phyloP scores from a whole-genome alignment of 1,140 invertebrate species.

The Leucophenga varia region DNA sequence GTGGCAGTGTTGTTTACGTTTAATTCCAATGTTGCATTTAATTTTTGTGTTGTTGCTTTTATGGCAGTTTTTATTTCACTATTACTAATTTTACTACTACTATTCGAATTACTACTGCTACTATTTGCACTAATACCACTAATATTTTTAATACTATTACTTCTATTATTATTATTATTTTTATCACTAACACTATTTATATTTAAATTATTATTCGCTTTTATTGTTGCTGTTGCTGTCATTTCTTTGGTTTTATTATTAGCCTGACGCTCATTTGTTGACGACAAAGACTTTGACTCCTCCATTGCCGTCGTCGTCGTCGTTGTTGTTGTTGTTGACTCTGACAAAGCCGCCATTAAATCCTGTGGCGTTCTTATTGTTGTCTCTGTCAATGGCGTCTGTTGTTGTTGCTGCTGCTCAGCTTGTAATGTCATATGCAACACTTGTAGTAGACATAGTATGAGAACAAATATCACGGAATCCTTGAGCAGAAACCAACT shows the following conservation, averaged over 20 bases:
- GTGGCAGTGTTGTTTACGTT: constrained; percentile 18
- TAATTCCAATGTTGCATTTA: no score
- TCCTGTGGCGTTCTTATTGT: no score
- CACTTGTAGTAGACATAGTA: constrained; percentile 12
- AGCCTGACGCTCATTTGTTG: neutral
- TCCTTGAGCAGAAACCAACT: constrained; percentile 27
- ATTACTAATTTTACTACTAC: constrained; percentile 2
- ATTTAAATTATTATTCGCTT: neutral
- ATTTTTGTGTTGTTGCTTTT: constrained; percentile 18
- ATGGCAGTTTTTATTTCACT: constrained; percentile 2
- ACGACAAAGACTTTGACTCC: no score
- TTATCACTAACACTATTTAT: constrained; percentile 8
- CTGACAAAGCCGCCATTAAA: no score
- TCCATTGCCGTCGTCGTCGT: no score
- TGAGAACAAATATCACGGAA: constrained; percentile 23
- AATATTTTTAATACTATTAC: constrained; percentile 2
- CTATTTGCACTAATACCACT: constrained; percentile 6
- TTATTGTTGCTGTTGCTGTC: constrained; percentile 1
- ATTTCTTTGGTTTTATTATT: constrained; percentile 8
- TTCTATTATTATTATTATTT: constrained; percentile 1
- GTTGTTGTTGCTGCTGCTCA: no score
- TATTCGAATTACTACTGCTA: neutral
- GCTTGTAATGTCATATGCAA: neutral
- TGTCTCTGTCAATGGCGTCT: no score
- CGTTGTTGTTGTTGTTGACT: no score